These are phyloP conservation scores for Momotus momota DNA, from an alignment of 2,797 vertebrate genomes.

Conservation along the genomic window DNA sequence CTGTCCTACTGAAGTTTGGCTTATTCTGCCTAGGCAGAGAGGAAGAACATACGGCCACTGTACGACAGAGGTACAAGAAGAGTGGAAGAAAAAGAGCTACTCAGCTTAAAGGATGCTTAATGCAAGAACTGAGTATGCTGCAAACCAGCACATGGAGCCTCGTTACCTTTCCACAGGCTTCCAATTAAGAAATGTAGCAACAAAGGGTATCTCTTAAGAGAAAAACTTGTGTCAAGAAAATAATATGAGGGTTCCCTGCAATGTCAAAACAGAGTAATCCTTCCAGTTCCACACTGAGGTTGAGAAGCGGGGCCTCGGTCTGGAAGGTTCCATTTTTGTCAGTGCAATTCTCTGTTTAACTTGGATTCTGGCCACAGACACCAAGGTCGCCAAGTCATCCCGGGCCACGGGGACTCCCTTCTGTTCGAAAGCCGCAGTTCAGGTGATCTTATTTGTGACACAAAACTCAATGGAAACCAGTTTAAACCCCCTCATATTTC, in stretches of 20 bases:
- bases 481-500: background rate
- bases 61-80: background rate
- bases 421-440: background rate
- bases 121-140: background rate
- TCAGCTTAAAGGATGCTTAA: background rate
- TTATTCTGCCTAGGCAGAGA: background rate
- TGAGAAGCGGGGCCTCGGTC: background rate
- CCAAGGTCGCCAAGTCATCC: background rate
- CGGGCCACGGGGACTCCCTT: rapidly evolving
- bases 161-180: background rate
- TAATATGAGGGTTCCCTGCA: background rate
- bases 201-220: background rate
- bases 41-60: background rate
- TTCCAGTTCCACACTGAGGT: background rate
- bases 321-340: background rate
- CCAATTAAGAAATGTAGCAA: background rate
- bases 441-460: background rate
- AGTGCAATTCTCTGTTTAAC: background rate
- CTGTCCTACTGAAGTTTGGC: background rate
- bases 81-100: background rate
- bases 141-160: background rate
- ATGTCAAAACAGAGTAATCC: background rate
- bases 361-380: background rate
- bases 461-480: background rate
- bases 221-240: rapidly evolving